A percentile compares a stretch with the other conserved stretches of the same genome.
Evolutionary conservation across 2,797 vertebrate species (phyloP).

Genomic region (Mus minutoides): DNA sequence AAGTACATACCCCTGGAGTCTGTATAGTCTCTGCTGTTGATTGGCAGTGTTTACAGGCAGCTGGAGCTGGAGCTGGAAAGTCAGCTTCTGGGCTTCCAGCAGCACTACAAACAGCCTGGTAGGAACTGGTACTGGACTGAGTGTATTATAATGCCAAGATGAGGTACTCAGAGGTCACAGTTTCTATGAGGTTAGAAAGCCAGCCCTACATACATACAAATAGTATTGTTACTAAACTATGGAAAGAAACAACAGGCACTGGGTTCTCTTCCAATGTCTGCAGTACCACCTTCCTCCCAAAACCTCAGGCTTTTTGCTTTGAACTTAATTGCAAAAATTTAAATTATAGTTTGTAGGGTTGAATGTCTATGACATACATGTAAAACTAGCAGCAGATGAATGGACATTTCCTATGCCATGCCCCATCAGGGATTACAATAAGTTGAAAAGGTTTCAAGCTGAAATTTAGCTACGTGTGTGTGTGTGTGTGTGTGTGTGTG

Average conservation of each 20-base stretch:
- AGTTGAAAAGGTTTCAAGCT: background rate
- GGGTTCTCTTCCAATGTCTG: background rate
- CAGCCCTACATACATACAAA: background rate
- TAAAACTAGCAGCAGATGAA: background rate
- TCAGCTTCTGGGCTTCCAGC: background rate
- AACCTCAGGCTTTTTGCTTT: background rate
- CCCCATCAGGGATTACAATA: background rate
- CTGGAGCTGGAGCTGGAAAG: background rate
- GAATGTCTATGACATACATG: background rate
- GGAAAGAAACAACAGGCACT: background rate
- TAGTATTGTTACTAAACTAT: background rate
- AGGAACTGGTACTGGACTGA: background rate
- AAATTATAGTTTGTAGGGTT: background rate
- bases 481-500: background rate
- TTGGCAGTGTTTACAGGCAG: background rate
- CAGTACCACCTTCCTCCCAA: background rate
- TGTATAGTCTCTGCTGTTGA: background rate
- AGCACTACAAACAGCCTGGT: background rate
- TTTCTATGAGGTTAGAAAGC: background rate
- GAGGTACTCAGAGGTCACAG: background rate
- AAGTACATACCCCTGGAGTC: background rate
- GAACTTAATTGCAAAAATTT: background rate
- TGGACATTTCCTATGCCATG: background rate
- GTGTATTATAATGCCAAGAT: background rate
- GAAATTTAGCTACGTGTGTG: background rate